Base-by-base conservation (phyloP, 2,797 vertebrate genomes). In the Harpagifer antarcticus region DNA sequence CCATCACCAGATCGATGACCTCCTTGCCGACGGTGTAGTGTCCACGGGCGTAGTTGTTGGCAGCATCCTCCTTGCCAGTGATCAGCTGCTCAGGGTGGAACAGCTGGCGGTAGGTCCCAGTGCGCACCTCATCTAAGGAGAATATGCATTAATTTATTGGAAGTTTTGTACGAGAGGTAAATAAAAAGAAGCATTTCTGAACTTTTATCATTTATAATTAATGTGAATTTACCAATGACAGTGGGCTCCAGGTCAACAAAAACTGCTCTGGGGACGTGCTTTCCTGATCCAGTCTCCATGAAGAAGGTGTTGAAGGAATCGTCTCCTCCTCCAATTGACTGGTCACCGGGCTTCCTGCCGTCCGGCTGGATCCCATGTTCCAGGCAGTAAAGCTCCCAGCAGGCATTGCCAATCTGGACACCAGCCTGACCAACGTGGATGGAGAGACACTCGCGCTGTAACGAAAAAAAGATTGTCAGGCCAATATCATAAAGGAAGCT, bases 11-110 rank as follows among this genome's bases (percentile, higher is more conserved):
- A 74, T 92, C 89, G 17, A 90, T 90, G 77, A 88, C 87, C 82
- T 91, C 89, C 31, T 91, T 91, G 62, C 91, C 91, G 31, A 92
- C 89, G 61, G 91, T 92, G 89, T 92, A 92, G 79, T 91, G 89
- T 70, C 89, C 89, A 19, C 90, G 87, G 71, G 90, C 90, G 37
- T 91, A 91, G 66, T 91, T 91, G 76, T 92, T 92, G 52, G 91
- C 91, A 20, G 89, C 91, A 68, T 92, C 91, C 61, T 91, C 91
- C 63, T 89, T 91, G 23, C 85, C 89, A 10, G 89, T 90, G 80
- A 90, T 90, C 62, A 90, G 85, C 87, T 90, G 89, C 72, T 90
- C 89, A 48, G 89, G 90, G 75, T 90, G 88, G 75, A 85, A 89
- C 16, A 89, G 67, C 84, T 89, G 90, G 42, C 87, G 88, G 74